A percentile compares a stretch with the other conserved stretches of the same genome.
Conservation (phyloP, 2,888 invertebrate species). For the Argynnis bischoffii region DNA sequence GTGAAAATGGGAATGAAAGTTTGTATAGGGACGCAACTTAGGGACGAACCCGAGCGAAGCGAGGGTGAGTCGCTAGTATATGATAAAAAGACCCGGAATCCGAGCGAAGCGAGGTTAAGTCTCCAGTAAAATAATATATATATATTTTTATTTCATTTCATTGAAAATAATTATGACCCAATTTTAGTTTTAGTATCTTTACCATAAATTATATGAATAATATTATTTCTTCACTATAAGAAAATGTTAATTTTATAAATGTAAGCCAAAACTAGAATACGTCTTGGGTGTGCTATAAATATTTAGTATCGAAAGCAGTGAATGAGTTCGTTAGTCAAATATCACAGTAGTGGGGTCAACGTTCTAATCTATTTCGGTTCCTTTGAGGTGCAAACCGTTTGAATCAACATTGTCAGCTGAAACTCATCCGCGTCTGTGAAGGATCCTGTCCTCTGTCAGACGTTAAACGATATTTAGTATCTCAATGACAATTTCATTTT, state of each 20-base stretch:
- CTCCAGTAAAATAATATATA: no score
- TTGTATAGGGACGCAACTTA: no score
- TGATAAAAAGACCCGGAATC: no score
- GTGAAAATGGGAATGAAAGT: no score
- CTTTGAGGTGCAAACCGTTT: slow-evolving; percentile 55
- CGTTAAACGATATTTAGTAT: slow-evolving; percentile 30
- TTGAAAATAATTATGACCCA: no score
- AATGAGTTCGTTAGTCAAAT: slow-evolving; percentile 33
- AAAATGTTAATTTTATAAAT: slow-evolving; percentile 1
- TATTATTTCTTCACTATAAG: no score
- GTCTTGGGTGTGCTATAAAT: neutral
- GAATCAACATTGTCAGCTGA: slow-evolving; percentile 43
- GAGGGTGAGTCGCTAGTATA: no score
- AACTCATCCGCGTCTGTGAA: slow-evolving; percentile 36
- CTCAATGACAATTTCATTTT: slow-evolving; percentile 21
- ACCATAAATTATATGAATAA: no score
- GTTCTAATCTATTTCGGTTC: slow-evolving; percentile 57
- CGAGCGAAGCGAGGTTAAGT: no score
- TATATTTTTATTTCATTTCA: no score
- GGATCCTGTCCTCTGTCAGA: slow-evolving; percentile 32
- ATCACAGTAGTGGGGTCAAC: slow-evolving; percentile 44
- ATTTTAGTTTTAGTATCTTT: no score
- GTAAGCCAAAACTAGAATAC: neutral
- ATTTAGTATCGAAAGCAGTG: slow-evolving; percentile 12
- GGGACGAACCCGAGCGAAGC: no score